Evolutionary conservation across 35 echinoderm and acorn worm species (phyloP).

Genomic region (Ptychodera flava): DNA sequence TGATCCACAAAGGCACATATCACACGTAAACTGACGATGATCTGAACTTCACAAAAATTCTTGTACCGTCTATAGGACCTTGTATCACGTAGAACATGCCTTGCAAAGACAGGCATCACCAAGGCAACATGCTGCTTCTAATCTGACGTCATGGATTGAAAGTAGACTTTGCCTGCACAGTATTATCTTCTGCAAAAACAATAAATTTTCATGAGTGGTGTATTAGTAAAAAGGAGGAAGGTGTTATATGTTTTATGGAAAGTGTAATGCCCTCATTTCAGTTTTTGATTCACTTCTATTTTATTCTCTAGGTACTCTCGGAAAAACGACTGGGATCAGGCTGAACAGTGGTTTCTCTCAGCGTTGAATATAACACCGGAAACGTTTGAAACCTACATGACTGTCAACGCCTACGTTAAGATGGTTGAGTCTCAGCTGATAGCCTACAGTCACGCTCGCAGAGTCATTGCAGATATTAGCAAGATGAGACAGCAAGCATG

Average conservation of each 20-base stretch:
- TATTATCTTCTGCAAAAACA: too few species aligned
- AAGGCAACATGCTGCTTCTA: not conserved
- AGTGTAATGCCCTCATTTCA: too few species aligned
- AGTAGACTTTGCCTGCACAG: too few species aligned
- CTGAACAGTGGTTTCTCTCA: constrained; percentile 47
- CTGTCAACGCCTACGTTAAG: constrained; percentile 26
- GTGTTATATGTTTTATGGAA: too few species aligned
- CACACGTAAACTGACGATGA: not conserved
- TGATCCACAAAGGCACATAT: not conserved
- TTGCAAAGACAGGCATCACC: not conserved
- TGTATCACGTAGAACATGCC: not conserved
- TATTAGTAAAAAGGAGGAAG: too few species aligned
- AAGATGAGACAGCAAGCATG: not conserved
- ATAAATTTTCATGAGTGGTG: too few species aligned
- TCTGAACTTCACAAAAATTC: not conserved
- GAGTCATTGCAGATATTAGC: not conserved
- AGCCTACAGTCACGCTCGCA: constrained; percentile 12
- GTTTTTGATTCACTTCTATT: not conserved
- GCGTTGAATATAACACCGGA: constrained; percentile 36
- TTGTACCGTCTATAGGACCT: not conserved
- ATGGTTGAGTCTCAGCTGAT: constrained; percentile 61
- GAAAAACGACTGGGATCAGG: constrained; percentile 17
- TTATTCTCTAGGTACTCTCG: constrained; percentile 34
- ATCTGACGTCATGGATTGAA: too few species aligned
- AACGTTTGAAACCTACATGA: constrained; percentile 9